Conservation (phyloP, 2,113 vertebrate species). For the Leucoraja erinaceus region DNA sequence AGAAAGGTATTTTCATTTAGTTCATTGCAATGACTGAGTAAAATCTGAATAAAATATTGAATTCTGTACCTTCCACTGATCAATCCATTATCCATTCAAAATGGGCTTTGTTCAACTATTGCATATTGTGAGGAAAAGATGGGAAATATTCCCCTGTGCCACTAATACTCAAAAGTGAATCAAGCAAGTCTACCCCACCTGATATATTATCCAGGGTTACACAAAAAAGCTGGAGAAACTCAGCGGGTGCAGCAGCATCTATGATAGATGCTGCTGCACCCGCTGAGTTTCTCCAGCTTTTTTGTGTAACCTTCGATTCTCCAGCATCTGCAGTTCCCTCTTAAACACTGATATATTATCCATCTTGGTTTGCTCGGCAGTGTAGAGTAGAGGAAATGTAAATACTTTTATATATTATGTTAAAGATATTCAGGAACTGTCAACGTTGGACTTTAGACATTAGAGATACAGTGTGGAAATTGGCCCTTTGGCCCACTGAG, state of each 20-base stretch:
- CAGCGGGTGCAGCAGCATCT: no score
- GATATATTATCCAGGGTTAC: background rate
- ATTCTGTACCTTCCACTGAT: background rate
- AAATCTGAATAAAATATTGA: background rate
- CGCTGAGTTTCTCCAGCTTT: no score
- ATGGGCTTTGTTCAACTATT: background rate
- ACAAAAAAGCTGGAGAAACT: no score
- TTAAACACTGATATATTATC: no score
- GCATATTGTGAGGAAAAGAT: background rate
- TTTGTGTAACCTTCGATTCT: no score
- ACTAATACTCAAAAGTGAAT: background rate
- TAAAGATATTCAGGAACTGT: background rate
- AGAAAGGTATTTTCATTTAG: background rate
- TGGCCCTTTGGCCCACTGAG: no score
- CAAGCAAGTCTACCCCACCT: background rate
- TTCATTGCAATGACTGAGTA: background rate
- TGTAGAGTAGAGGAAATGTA: no score
- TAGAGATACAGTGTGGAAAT: no score
- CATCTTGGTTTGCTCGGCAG: background rate
- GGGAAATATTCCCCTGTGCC: background rate
- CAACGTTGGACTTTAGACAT: no score
- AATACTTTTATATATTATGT: no score
- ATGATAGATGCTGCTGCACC: no score
- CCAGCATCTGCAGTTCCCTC: no score
- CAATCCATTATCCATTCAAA: background rate